phyloP scores from a whole-genome alignment of 2,888 invertebrate species.

The Byasa hedistus region DNA sequence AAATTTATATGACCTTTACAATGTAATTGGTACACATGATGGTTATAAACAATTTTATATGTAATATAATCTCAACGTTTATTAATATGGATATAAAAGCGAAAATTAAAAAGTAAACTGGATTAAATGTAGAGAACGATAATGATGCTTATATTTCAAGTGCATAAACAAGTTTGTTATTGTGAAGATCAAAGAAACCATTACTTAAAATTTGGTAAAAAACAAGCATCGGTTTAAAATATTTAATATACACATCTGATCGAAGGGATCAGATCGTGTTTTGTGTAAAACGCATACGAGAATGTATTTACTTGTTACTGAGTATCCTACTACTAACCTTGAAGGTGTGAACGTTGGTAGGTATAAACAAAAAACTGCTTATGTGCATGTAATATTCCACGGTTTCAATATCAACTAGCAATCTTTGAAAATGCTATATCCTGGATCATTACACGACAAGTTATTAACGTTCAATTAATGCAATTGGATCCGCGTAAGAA shows the following conservation, averaged over 20 bases:
- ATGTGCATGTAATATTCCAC: neutral
- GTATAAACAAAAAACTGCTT: neutral
- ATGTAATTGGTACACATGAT: no score
- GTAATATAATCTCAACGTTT: no score
- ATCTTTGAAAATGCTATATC: conserved; percentile 14
- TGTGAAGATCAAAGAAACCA: no score
- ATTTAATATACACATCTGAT: neutral
- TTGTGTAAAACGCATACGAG: neutral
- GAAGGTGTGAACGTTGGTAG: conserved; percentile 15
- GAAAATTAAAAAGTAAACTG: no score
- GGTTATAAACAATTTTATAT: no score
- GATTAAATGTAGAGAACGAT: no score
- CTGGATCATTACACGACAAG: conserved; percentile 2
- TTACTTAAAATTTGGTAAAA: no score
- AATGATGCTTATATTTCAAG: no score
- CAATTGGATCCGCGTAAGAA: no score
- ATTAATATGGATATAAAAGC: no score
- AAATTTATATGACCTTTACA: no score
- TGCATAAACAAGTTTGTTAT: no score
- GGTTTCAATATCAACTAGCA: conserved; percentile 1
- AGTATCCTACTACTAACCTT: conserved; percentile 10
- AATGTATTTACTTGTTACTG: conserved; percentile 10
- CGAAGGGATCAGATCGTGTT: neutral
- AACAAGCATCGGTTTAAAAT: neutral
- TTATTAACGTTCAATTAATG: neutral